Evolutionary conservation across 1,140 invertebrate species (phyloP).

Genomic region (Agraylea sexmaculata): DNA sequence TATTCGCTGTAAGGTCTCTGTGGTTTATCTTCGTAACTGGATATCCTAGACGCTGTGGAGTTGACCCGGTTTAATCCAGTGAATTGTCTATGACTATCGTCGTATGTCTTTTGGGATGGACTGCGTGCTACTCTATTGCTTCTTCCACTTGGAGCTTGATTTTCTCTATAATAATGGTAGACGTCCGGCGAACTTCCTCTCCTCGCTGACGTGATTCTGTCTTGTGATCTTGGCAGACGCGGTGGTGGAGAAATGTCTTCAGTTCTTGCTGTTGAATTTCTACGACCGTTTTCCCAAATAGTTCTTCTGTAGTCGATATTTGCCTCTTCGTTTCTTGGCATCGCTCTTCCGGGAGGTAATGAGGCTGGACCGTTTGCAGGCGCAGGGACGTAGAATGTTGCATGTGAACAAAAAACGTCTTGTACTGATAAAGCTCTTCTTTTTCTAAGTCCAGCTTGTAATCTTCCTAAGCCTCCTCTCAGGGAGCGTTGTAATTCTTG

Average conservation of each 20-base stretch:
- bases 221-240: slow-evolving; percentile 20
- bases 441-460: slow-evolving; percentile 51
- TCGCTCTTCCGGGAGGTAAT: slow-evolving; percentile 15
- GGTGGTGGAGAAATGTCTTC: slow-evolving; percentile 26
- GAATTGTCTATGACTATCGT: slow-evolving; percentile 12
- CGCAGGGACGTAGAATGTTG: slow-evolving; percentile 58
- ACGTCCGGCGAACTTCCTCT: slow-evolving; percentile 38
- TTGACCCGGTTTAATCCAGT: slow-evolving; percentile 15
- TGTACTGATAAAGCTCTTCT: slow-evolving; percentile 52
- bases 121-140: slow-evolving; percentile 28
- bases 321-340: slow-evolving; percentile 15
- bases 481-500: slow-evolving; percentile 43
- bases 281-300: slow-evolving; percentile 23
- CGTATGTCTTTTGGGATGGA: slow-evolving; percentile 19
- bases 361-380: slow-evolving; percentile 27
- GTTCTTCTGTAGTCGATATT: slow-evolving; percentile 21
- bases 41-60: slow-evolving; percentile 20
- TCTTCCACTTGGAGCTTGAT: slow-evolving; percentile 24
- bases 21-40: slow-evolving; percentile 14
- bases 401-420: slow-evolving; percentile 45
- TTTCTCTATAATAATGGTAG: slow-evolving; percentile 25
- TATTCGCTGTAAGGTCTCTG: slow-evolving; percentile 35
- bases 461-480: slow-evolving; percentile 50
- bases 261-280: slow-evolving; percentile 16
- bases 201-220: slow-evolving; percentile 22